A percentile compares a stretch with the other conserved stretches of the same genome.
These are phyloP conservation scores for Eristalinus sepulchralis DNA, from an alignment of 2,888 invertebrate genomes.

Conservation along the genomic window DNA sequence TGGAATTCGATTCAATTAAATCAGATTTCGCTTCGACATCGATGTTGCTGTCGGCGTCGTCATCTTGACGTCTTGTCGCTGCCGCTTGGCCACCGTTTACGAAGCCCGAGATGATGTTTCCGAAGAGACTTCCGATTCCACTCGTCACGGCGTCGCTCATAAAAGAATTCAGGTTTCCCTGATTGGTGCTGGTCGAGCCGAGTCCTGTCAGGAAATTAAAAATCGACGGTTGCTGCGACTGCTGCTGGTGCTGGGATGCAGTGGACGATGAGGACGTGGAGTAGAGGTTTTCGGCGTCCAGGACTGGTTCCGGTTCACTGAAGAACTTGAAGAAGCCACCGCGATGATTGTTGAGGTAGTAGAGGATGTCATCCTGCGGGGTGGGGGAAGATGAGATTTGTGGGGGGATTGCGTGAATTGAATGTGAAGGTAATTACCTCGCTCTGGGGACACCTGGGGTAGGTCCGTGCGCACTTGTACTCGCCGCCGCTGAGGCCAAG, in stretches of 20 bases:
- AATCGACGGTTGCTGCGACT: constrained; percentile 58
- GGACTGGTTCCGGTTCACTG: constrained; percentile 81
- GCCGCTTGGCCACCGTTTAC: constrained; percentile 73
- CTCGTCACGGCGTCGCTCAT: constrained; percentile 74
- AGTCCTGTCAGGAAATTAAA: constrained; percentile 75
- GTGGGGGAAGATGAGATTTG: constrained; percentile 13
- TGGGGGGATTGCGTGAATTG: constrained; percentile 8
- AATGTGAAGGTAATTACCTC: constrained; percentile 75
- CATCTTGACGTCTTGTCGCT: constrained; percentile 71
- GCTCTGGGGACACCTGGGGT: constrained; percentile 88
- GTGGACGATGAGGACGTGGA: neutral
- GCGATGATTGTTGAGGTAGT: constrained; percentile 92
- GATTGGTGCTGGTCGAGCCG: constrained; percentile 70
- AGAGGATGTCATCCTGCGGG: constrained; percentile 85
- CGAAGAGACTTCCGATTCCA: constrained; percentile 79
- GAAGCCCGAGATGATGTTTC: constrained; percentile 78
- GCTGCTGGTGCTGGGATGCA: constrained; percentile 24
- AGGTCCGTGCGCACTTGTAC: constrained; percentile 82
- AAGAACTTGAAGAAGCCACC: constrained; percentile 93
- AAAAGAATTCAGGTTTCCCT: constrained; percentile 72
- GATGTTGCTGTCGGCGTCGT: constrained; percentile 75
- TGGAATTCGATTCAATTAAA: constrained; percentile 74
- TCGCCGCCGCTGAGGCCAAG: constrained; percentile 85
- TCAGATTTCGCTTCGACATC: constrained; percentile 73
- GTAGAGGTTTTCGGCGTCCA: constrained; percentile 17